Percentiles rank a stretch among this genome's conserved stretches.
These are phyloP conservation scores for Anarhynchus alexandrinus DNA, from an alignment of 2,113 vertebrate species.

Conservation along the genomic window DNA sequence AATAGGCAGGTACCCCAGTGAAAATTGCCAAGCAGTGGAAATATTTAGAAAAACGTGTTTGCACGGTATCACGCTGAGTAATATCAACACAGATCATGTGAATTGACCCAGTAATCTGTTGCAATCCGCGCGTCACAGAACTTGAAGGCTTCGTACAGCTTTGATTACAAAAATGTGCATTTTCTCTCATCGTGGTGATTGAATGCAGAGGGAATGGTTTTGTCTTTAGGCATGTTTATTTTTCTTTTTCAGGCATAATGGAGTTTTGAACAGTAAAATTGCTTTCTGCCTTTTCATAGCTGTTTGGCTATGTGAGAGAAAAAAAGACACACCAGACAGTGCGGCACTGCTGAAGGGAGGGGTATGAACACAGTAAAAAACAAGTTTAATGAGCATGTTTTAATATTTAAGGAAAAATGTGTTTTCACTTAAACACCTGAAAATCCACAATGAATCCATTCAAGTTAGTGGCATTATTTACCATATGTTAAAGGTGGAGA, in stretches of 20 bases:
- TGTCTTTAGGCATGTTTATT: constrained; percentile 44
- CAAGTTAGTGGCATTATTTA: neutral
- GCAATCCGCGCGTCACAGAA: neutral
- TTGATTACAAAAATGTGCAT: constrained; percentile 43
- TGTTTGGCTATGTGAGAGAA: neutral
- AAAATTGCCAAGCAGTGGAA: neutral
- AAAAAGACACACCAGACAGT: neutral
- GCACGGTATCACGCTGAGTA: neutral
- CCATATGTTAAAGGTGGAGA: neutral
- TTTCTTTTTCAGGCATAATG: constrained; percentile 41
- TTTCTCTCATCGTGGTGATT: constrained; percentile 38
- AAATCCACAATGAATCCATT: constrained; percentile 5
- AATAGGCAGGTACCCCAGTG: neutral
- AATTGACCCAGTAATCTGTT: constrained; percentile 11
- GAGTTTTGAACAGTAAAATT: constrained; percentile 42
- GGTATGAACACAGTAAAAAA: neutral
- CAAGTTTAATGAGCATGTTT: constrained; percentile 23
- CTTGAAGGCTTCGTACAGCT: constrained; percentile 7
- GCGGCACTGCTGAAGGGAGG: neutral
- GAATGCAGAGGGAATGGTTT: neutral
- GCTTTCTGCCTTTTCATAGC: constrained; percentile 13
- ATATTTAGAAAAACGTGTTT: neutral
- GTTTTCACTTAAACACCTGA: constrained; percentile 39
- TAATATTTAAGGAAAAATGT: constrained; percentile 33
- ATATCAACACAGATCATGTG: neutral